Evolutionary conservation across 2,113 vertebrate species (phyloP).

Genomic region (Nibea coibor): DNA sequence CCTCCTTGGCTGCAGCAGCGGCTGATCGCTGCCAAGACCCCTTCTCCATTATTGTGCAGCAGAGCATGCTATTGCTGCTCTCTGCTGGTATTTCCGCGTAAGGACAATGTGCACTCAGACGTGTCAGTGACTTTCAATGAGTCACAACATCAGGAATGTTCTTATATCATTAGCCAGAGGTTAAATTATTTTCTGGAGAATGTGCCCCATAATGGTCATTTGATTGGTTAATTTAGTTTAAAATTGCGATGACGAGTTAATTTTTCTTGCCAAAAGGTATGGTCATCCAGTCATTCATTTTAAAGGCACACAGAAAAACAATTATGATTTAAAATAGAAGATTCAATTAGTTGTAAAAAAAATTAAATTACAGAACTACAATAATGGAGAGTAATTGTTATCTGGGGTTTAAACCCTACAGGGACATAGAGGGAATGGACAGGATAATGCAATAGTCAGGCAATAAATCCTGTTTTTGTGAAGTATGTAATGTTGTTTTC

Average conservation of each 20-base stretch:
- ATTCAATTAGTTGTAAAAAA: constrained; percentile 11
- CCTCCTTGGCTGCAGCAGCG: constrained; percentile 12
- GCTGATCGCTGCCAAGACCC: constrained; percentile 10
- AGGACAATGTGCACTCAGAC: constrained; percentile 46
- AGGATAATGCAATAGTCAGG: not conserved
- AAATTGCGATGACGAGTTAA: not conserved
- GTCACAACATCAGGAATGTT: not conserved
- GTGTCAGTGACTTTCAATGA: constrained; percentile 33
- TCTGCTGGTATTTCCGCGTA: constrained; percentile 67
- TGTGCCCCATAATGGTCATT: not conserved
- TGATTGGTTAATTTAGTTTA: constrained; percentile 1
- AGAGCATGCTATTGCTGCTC: constrained; percentile 56
- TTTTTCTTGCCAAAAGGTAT: constrained; percentile 13
- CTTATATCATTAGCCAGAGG: constrained; percentile 21
- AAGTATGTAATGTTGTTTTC: not conserved
- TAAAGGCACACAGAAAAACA: not conserved
- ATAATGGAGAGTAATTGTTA: not conserved
- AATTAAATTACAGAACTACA: constrained; percentile 9
- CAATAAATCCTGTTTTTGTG: not conserved
- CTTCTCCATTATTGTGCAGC: constrained; percentile 34
- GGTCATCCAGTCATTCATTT: not conserved
- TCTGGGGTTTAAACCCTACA: not conserved
- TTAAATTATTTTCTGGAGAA: constrained; percentile 8
- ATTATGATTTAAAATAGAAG: constrained; percentile 8
- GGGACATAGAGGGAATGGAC: not conserved